These are phyloP conservation scores for Sebastes paucispinis DNA, from an alignment of 2,797 vertebrate genomes.

Conservation along the genomic window DNA sequence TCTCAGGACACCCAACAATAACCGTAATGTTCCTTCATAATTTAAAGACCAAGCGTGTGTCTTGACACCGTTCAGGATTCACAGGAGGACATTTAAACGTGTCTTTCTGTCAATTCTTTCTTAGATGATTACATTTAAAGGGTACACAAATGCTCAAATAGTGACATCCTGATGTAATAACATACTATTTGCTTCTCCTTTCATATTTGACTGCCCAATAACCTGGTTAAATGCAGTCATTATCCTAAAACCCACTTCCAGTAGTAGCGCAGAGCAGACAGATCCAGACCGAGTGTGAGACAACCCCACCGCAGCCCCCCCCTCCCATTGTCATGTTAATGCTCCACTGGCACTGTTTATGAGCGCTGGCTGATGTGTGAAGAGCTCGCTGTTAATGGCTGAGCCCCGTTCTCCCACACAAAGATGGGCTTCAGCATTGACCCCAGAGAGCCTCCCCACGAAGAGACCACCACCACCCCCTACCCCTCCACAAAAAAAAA, in stretches of 20 bases:
- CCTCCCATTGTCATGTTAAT: conserved; percentile 85
- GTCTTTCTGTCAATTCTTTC: not conserved
- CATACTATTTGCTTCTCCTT: not conserved
- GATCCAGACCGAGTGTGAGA: conserved; percentile 61
- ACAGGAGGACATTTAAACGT: not conserved
- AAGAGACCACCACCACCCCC: conserved; percentile 35
- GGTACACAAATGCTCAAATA: not conserved
- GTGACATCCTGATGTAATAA: not conserved
- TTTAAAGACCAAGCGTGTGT: not conserved
- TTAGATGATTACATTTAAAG: not conserved
- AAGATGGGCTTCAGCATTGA: conserved; percentile 81
- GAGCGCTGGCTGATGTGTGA: conserved; percentile 80
- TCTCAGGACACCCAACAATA: not conserved
- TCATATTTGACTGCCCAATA: not conserved
- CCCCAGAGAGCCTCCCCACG: conserved; percentile 75
- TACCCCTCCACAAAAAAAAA: not conserved
- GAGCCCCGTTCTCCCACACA: conserved; percentile 76
- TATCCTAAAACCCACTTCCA: conserved; percentile 52
- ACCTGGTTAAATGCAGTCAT: conserved; percentile 26
- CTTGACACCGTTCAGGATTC: not conserved
- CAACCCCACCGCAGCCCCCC: conserved; percentile 43
- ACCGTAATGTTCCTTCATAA: not conserved
- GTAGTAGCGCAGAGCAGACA: conserved; percentile 48
- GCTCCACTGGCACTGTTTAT: conserved; percentile 75
- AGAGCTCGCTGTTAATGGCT: conserved; percentile 80